These are phyloP conservation scores for Lissocephala sabroskyi DNA, from an alignment of 2,888 invertebrate species.

Conservation along the genomic window DNA sequence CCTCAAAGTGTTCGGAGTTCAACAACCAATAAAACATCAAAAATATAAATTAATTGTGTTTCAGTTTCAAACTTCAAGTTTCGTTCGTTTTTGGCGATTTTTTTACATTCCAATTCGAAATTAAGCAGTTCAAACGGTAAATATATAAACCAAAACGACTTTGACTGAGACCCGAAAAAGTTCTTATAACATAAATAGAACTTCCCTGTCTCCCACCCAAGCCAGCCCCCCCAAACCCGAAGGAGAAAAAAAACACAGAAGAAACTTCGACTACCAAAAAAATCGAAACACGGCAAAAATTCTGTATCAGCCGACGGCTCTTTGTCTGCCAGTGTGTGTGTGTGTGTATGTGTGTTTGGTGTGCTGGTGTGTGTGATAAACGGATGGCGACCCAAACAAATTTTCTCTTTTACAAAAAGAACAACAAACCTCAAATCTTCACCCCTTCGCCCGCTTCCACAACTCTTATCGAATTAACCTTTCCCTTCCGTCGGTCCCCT, in stretches of 20 bases:
- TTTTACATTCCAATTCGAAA: slow-evolving; percentile 1
- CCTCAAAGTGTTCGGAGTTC: slow-evolving; percentile 24
- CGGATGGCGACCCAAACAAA: slow-evolving; percentile 29
- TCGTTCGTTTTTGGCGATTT: too few species aligned
- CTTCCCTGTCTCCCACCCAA: too few species aligned
- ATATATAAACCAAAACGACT: slow-evolving; percentile 1
- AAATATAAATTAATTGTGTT: neutral
- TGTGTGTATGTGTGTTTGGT: slow-evolving; percentile 16
- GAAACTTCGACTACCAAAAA: slow-evolving; percentile 37
- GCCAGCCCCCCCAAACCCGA: too few species aligned
- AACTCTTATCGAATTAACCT: slow-evolving; percentile 59
- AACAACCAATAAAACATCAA: slow-evolving; percentile 13
- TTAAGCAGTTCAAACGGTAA: neutral
- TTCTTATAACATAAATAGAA: slow-evolving; percentile 2
- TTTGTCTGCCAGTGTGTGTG: slow-evolving; percentile 6
- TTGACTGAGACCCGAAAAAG: slow-evolving; percentile 1
- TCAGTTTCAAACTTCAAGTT: too few species aligned
- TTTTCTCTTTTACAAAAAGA: neutral
- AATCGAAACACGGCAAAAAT: slow-evolving; percentile 64
- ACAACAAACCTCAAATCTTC: slow-evolving; percentile 11
- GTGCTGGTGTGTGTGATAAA: slow-evolving; percentile 33
- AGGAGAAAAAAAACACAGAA: slow-evolving; percentile 8
- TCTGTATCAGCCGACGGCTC: slow-evolving; percentile 53
- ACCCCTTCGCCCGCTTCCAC: too few species aligned
- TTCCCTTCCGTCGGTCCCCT: too few species aligned